Percentiles rank a stretch among this genome's conserved stretches.
Evolutionary conservation across 2,113 vertebrate species (phyloP).

Genomic region (Azemiops feae): DNA sequence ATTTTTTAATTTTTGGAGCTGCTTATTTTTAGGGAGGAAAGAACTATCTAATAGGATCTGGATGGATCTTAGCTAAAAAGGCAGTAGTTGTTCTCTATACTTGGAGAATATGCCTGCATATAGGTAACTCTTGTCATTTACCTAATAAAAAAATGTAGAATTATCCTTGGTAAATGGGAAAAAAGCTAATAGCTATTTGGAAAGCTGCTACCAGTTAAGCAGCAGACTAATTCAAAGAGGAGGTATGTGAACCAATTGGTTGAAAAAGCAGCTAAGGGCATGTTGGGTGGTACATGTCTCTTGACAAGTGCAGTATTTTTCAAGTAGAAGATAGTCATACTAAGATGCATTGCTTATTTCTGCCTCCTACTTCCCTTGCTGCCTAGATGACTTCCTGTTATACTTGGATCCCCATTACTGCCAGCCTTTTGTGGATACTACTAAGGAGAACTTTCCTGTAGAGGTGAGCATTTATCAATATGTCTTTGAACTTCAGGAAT

Average conservation of each 20-base stretch:
- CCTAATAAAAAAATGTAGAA: not conserved
- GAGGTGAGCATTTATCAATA: conserved; percentile 70
- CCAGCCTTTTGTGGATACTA: conserved; percentile 82
- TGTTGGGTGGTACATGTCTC: not conserved
- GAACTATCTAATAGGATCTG: not conserved
- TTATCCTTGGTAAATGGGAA: not conserved
- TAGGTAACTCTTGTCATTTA: not conserved
- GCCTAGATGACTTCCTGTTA: conserved; percentile 85
- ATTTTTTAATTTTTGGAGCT: not conserved
- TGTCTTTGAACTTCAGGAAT: not conserved
- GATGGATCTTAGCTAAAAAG: not conserved
- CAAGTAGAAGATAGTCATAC: not conserved
- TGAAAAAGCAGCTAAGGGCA: not conserved
- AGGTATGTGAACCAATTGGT: not conserved
- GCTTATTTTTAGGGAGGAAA: not conserved
- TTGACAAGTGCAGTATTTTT: not conserved
- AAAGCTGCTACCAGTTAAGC: not conserved
- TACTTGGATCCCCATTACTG: conserved; percentile 94
- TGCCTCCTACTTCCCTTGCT: not conserved
- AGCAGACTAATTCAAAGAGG: not conserved
- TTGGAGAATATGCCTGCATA: no score
- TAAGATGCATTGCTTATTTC: not conserved
- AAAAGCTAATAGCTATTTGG: not conserved
- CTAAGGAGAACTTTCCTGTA: conserved; percentile 76
- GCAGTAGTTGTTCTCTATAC: not conserved